Conservation (phyloP, 1,140 invertebrate species). For the Drepana arcuata region DNA sequence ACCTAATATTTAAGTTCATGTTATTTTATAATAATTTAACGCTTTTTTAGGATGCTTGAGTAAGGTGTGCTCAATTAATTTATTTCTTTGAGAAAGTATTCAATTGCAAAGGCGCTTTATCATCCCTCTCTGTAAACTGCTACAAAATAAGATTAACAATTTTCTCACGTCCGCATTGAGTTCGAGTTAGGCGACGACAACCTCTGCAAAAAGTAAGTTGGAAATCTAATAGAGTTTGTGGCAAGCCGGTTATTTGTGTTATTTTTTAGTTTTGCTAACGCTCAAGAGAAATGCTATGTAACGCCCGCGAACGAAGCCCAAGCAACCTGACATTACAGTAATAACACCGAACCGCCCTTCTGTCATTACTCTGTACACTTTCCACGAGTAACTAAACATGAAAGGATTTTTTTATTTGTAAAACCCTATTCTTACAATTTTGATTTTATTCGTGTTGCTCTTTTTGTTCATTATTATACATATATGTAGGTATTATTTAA, state of each 20-base stretch:
- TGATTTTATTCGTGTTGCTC: conserved; percentile 9
- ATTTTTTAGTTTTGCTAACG: conserved; percentile 50
- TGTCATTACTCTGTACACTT: conserved; percentile 57
- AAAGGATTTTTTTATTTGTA: conserved; percentile 28
- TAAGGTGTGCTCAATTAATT: too few relatives aligned
- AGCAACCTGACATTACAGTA: conserved; percentile 59
- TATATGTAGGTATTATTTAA: too few relatives aligned
- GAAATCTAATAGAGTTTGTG: conserved; percentile 66
- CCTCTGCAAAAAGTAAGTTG: conserved; percentile 58
- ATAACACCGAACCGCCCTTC: conserved; percentile 49
- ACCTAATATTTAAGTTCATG: too few relatives aligned
- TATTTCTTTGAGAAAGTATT: too few relatives aligned
- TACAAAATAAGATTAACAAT: conserved; percentile 54
- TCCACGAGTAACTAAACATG: conserved; percentile 33
- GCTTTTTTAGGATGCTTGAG: too few relatives aligned
- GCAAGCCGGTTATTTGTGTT: conserved; percentile 53
- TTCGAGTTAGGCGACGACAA: conserved; percentile 54
- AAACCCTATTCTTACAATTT: conserved; percentile 23
- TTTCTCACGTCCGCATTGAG: conserved; percentile 59
- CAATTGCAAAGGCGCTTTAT: conserved; percentile 27
- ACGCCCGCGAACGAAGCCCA: conserved; percentile 51
- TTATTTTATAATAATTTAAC: too few relatives aligned
- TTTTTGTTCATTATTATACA: too few relatives aligned
- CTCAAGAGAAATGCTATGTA: conserved; percentile 48
- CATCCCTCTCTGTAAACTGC: conserved; percentile 28